phyloP scores from a whole-genome alignment of 2,888 invertebrate genomes.

The Drosophila bunnanda region DNA sequence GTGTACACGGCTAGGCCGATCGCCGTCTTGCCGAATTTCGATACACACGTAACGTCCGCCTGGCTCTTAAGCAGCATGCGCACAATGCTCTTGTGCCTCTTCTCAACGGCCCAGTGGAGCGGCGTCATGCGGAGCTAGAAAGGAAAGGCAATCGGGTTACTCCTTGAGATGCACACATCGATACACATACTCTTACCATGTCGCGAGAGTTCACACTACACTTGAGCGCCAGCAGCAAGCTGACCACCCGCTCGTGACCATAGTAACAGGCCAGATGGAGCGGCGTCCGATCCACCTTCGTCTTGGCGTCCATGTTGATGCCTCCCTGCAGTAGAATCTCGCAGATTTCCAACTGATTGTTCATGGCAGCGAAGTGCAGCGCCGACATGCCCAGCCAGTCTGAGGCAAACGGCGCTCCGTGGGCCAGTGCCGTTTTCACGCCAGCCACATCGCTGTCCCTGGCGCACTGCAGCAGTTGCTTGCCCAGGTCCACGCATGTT shows the following conservation, averaged over 20 bases:
- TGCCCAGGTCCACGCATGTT: conserved; percentile 91
- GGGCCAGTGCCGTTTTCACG: conserved; percentile 91
- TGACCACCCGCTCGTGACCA: conserved; percentile 91
- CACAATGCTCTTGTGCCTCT: conserved; percentile 89
- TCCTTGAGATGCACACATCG: background rate
- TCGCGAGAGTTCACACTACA: conserved; percentile 91
- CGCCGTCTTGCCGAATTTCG: conserved; percentile 91
- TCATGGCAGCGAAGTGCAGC: conserved; percentile 93
- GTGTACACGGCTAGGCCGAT: conserved; percentile 89
- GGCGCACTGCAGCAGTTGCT: conserved; percentile 91
- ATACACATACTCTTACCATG: conserved; percentile 86
- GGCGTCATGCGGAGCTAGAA: conserved; percentile 93
- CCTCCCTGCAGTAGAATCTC: conserved; percentile 93
- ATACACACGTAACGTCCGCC: conserved; percentile 88
- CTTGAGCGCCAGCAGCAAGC: conserved; percentile 88
- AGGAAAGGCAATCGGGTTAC: background rate
- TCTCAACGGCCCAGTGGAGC: conserved; percentile 96
- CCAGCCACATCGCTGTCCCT: conserved; percentile 91
- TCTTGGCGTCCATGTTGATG: conserved; percentile 94
- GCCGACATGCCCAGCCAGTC: conserved; percentile 97
- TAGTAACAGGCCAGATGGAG: conserved; percentile 95
- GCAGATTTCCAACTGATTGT: conserved; percentile 91
- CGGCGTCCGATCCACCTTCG: conserved; percentile 96
- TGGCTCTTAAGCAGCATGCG: conserved; percentile 89
- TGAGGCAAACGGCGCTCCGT: conserved; percentile 95